Conservation (phyloP, 2,113 vertebrate species). For the Baryphthengus martii region DNA sequence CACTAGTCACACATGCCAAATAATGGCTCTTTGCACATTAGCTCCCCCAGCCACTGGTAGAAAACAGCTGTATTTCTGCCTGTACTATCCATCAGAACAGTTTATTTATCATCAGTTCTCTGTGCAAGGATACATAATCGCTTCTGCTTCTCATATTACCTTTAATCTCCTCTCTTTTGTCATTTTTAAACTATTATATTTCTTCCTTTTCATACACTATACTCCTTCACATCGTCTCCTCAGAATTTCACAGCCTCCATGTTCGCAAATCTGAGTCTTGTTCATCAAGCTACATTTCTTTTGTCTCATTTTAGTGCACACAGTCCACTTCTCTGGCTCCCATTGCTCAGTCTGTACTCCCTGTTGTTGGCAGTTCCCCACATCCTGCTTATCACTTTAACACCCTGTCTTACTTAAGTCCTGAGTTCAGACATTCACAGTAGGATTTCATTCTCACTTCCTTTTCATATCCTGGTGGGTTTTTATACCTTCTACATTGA, state of each 20-base stretch:
- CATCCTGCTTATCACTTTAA: background rate
- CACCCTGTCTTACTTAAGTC: background rate
- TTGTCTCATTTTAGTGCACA: background rate
- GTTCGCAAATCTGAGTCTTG: background rate
- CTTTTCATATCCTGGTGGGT: background rate
- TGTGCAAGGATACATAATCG: background rate
- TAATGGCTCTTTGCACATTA: background rate
- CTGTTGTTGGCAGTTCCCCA: accelerated
- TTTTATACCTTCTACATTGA: background rate
- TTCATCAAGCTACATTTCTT: background rate
- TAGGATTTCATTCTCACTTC: background rate
- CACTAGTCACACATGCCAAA: background rate
- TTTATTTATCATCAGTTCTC: background rate
- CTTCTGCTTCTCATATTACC: background rate
- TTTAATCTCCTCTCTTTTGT: background rate
- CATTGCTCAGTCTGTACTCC: background rate
- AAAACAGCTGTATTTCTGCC: background rate
- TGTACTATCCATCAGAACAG: background rate
- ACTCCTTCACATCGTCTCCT: background rate
- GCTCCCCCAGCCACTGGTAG: background rate
- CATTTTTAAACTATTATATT: background rate
- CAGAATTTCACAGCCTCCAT: background rate
- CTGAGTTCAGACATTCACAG: background rate
- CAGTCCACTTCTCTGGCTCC: background rate
- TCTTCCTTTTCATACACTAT: background rate